phyloP scores from a whole-genome alignment of 2,888 invertebrate species.

The Nycteola revayana region DNA sequence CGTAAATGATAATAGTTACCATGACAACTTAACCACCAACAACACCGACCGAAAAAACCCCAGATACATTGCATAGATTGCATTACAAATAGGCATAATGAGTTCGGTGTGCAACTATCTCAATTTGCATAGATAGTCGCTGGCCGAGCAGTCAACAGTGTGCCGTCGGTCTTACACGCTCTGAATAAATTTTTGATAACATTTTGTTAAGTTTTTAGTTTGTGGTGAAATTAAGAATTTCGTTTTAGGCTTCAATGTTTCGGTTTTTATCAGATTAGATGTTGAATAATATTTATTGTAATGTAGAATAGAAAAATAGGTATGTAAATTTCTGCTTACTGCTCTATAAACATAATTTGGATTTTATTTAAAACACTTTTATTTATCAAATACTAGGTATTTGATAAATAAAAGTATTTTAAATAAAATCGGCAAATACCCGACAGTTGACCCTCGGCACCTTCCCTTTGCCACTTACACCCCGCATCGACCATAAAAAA shows the following conservation, averaged over 20 bases:
- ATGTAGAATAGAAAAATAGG: too few species aligned
- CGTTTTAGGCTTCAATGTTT: too few species aligned
- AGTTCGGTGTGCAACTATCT: conserved; percentile 53
- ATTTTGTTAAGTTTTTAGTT: background rate
- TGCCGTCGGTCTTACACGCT: conserved; percentile 13
- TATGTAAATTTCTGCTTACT: too few species aligned
- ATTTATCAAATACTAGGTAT: too few species aligned
- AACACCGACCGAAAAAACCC: conserved; percentile 65
- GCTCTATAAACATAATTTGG: too few species aligned
- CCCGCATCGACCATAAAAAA: conserved; percentile 40
- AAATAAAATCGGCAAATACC: background rate
- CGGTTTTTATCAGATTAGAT: too few species aligned
- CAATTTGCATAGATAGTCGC: conserved; percentile 72
- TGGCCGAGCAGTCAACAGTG: conserved; percentile 25
- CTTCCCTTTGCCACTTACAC: background rate
- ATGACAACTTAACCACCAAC: conserved; percentile 61
- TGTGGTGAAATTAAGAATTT: too few species aligned
- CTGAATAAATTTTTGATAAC: conserved; percentile 14
- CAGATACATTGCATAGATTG: conserved; percentile 77
- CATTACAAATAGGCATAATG: conserved; percentile 74
- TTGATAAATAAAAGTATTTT: too few species aligned
- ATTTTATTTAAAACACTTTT: too few species aligned
- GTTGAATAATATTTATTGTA: too few species aligned
- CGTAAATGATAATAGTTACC: conserved; percentile 59
- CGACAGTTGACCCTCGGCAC: conserved; percentile 1